Conservation (phyloP, 2,113 vertebrate genomes). For the Hipposideros armiger region DNA sequence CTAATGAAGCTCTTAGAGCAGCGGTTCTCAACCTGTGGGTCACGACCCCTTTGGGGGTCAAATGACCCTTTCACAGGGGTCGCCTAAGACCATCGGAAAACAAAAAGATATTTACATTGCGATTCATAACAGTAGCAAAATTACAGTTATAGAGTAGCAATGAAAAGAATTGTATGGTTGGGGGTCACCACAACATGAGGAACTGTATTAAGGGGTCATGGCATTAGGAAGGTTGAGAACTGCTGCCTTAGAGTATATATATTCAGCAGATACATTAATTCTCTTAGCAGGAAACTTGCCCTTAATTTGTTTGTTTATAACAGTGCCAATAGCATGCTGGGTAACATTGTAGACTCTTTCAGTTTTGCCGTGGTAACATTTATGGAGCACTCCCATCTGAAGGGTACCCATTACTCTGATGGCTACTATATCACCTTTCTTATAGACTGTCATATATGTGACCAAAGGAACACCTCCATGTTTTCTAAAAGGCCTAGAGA, state of each 20-base stretch:
- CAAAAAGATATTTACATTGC: too few relatives aligned
- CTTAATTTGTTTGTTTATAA: slow-evolving; percentile 95
- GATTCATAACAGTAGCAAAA: too few relatives aligned
- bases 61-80: too few relatives aligned
- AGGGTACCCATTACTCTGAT: slow-evolving; percentile 93
- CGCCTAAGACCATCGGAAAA: too few relatives aligned
- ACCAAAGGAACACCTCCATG: slow-evolving; percentile 91
- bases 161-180: too few relatives aligned
- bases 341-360: slow-evolving; percentile 92
- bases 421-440: slow-evolving; percentile 94
- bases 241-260: slow-evolving; percentile 88
- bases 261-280: slow-evolving; percentile 94
- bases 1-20: slow-evolving; percentile 92
- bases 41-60: too few relatives aligned
- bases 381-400: slow-evolving; percentile 93
- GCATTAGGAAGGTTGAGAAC: too few relatives aligned
- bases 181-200: too few relatives aligned
- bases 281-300: slow-evolving; percentile 94
- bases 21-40: too few relatives aligned
- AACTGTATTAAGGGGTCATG: too few relatives aligned
- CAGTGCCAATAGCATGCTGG: slow-evolving; percentile 92
- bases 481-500: slow-evolving; percentile 93
- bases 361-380: slow-evolving; percentile 94
- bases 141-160: too few relatives aligned
- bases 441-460: slow-evolving; percentile 93